Conservation (phyloP, 2,113 vertebrate species). For the Eublepharis macularius region DNA sequence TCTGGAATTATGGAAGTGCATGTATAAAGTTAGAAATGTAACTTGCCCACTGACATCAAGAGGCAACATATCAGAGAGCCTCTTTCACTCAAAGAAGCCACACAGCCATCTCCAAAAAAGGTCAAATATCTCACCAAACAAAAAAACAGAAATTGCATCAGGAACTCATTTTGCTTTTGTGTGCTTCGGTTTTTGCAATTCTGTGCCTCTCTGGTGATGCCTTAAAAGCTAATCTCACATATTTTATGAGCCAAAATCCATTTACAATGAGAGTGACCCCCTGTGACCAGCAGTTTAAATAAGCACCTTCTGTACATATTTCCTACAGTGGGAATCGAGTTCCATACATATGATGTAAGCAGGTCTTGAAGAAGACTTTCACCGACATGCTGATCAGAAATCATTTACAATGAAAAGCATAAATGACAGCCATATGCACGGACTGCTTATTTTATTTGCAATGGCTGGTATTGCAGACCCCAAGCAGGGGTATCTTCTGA, state of each 20-base stretch:
- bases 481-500: constrained; percentile 68
- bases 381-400: constrained; percentile 71
- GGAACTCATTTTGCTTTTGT: constrained; percentile 67
- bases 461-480: constrained; percentile 41
- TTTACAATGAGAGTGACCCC: constrained; percentile 73
- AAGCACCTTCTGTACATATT: constrained; percentile 59
- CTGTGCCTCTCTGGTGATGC: constrained; percentile 58
- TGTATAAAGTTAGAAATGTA: neutral
- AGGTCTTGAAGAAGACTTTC: constrained; percentile 63
- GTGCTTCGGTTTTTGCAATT: constrained; percentile 61
- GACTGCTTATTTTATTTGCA: constrained; percentile 61
- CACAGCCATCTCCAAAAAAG: neutral
- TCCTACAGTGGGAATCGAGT: constrained; percentile 72
- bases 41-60: neutral
- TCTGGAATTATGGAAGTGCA: neutral
- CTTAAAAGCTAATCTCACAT: constrained; percentile 74
- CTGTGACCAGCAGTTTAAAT: constrained; percentile 69
- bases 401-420: constrained; percentile 67
- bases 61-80: neutral
- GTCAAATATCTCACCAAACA: neutral
- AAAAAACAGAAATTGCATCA: constrained; percentile 1
- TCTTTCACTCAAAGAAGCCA: neutral
- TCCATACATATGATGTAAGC: constrained; percentile 77
- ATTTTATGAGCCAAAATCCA: constrained; percentile 77
- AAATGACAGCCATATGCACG: constrained; percentile 73